Evolutionary conservation across 2,113 vertebrate species (phyloP), one percentile per base, ranked within the genome.

Genomic region (Phaethornis superciliosus): DNA sequence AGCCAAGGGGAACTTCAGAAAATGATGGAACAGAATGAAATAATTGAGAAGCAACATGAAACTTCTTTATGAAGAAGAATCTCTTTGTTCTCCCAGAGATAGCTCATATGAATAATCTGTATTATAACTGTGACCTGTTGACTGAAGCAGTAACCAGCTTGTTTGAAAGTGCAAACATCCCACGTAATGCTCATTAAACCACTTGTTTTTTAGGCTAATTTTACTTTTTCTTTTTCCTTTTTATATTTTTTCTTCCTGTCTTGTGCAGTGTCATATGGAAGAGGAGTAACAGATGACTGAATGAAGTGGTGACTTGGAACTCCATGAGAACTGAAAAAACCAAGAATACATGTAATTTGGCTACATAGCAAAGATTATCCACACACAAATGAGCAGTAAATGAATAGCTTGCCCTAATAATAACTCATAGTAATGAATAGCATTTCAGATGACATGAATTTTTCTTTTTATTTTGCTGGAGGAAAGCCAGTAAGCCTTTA

Each of bases 321-420:
- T 80, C 33, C 84, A 19, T 44, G 33, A 90, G 74, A 87, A 72
- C 65, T 92, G 81, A 89, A 87, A 94, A 94, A 93, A 71, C 14
- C 68, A 58, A 58, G 58, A 92, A 82, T 80, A 52, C 3, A 0
- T 84, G 76, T 78, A 70, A 88, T 82, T 87, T 89, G 44, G 24
- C 16, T 85, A 26, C 68, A 32, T 74, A 94, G 77, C 58, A 33
- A 60, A 52, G 55, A 92, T 65, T 72, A 85, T 81, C 60, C 62
- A 44, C 3, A 40, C 30, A 90, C 11, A 93, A 76, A 69, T 32
- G 22, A 86, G n/a, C 27, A 89, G 21, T 51, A 55, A 94, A 86
- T 74, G 12, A 90, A 81, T 59, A 88, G 23, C 26, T 11, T 85
- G 35, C 17, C 30, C 32, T 82, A 76, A 85, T 49, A 93, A 77